Conservation (phyloP, 2,113 vertebrate species). For the Ammospiza caudacuta region DNA sequence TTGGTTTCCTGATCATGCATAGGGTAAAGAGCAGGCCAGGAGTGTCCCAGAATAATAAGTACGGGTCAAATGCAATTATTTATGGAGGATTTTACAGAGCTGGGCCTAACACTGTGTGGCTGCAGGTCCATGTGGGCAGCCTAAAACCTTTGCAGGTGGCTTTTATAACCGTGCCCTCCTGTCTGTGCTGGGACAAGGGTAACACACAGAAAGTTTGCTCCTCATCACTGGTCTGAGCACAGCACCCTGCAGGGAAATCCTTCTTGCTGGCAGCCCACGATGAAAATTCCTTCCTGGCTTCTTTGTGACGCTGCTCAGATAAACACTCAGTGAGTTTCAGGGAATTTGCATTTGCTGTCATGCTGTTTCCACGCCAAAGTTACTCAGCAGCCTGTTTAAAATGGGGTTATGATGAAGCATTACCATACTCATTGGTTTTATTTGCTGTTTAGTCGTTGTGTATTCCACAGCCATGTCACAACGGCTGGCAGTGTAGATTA, state of each 20-base stretch:
- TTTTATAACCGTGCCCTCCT: fast-evolving
- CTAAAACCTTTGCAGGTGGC: not conserved
- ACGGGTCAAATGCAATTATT: not conserved
- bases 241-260: not conserved
- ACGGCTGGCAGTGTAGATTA: not conserved
- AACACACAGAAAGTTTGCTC: not conserved
- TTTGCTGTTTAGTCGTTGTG: not conserved
- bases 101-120: not conserved
- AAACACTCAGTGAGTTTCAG: not conserved
- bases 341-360: not conserved
- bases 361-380: not conserved
- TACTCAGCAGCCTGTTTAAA: not conserved
- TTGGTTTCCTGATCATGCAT: not conserved
- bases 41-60: not conserved
- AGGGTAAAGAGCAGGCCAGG: not conserved
- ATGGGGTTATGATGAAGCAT: not conserved
- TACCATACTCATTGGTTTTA: not conserved
- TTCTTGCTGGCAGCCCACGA: not conserved
- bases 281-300: not conserved
- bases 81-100: not conserved
- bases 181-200: not conserved
- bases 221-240: not conserved
- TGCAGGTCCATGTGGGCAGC: not conserved
- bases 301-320: not conserved
- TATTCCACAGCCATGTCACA: not conserved